Conservation (phyloP, 2,797 vertebrate species). For the Pteronotus mesoamericanus region DNA sequence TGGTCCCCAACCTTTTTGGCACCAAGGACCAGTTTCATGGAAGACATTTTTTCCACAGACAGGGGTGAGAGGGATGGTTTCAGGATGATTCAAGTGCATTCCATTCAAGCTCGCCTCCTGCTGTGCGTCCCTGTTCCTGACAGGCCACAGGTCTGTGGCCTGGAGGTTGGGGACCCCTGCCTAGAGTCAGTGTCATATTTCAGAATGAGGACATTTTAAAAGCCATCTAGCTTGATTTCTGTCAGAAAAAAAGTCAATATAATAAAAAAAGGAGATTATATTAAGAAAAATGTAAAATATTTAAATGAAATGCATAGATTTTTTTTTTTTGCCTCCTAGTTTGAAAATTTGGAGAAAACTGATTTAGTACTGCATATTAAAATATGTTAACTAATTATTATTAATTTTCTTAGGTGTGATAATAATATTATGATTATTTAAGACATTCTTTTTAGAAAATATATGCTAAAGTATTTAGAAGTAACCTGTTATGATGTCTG, state of each 20-base stretch:
- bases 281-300: neutral
- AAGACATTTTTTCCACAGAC: too few species aligned
- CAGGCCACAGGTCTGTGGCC: too few species aligned
- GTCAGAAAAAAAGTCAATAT: neutral
- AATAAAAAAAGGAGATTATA: neutral
- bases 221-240: neutral
- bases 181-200: neutral
- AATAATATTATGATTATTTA: neutral
- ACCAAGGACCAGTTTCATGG: too few species aligned
- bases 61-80: too few species aligned
- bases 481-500: neutral
- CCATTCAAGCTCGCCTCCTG: too few species aligned
- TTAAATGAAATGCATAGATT: neutral
- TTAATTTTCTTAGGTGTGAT: neutral
- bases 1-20: too few species aligned
- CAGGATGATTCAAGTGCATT: too few species aligned
- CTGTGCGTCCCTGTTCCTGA: too few species aligned
- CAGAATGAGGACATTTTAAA: neutral
- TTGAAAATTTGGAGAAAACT: neutral
- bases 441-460: neutral
- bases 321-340: neutral
- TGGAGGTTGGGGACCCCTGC: too few species aligned
- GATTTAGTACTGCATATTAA: neutral
- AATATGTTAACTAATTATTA: neutral
- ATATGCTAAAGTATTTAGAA: neutral